Evolutionary conservation across 2,113 vertebrate species (phyloP), one percentile per base, ranked within the genome.

Genomic region (Poeciliopsis turrubarensis): DNA sequence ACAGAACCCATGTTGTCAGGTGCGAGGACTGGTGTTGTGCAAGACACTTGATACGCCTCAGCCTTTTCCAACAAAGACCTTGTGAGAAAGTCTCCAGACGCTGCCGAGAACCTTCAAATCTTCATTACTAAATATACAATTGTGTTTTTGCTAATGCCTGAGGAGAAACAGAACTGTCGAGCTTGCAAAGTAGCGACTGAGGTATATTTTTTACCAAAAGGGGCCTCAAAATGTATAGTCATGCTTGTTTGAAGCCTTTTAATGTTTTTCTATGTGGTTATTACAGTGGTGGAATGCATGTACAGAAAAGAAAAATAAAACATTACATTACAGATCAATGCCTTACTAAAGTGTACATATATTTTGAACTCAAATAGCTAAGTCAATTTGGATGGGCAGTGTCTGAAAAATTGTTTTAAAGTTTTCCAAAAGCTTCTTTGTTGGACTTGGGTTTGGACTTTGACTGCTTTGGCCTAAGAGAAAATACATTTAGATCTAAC

Each of bases 1-100:
- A 79, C 71, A 86, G 87, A 86, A 89, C 83, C 51, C 88, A 73
- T 84, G 87, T 89, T 72, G 78, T 92, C 92, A 89, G 92, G 92
- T 86, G 87, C 78, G 61, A 74, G 74, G 81, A 75, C 86, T 85
- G 68, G 69, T 70, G 67, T 83, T 60, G 86, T 57, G 78, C 67
- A 63, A 74, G 90, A 87, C 84, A 93, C 80, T 81, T 69, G 89
- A 93, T 91, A 90, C 67, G 83, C 81, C 78, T 80, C 68, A 22
- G 85, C 79, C 77, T 81, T 61, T 82, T 57, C 22, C 69, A 83
- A 84, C 84, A 77, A 66, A 80, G 86, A 87, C 84, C 84, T 79
- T 80, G 74, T 79, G 82, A 86, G 79, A 85, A 78, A 74, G 79
- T 86, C 89, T 79, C 90, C 79, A 29, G 89, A 83, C 27, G 4